These are phyloP conservation scores for Ophion obscuratus DNA, from an alignment of 2,888 invertebrate species.

Conservation along the genomic window DNA sequence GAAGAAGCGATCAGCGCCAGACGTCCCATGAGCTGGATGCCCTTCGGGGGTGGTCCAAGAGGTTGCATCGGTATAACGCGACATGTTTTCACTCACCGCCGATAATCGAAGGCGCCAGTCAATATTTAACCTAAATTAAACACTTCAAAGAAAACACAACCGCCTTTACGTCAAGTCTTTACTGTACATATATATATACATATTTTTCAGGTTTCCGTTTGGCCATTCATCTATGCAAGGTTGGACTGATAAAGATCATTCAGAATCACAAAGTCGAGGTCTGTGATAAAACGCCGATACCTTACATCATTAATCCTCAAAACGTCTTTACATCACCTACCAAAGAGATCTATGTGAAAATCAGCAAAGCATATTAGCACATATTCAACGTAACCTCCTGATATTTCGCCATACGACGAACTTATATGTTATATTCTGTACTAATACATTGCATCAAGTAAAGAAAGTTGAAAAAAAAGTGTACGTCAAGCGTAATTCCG, in stretches of 20 bases:
- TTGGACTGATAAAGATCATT: slow-evolving; percentile 80
- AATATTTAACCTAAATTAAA: too few species aligned
- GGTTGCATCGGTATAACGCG: slow-evolving; percentile 78
- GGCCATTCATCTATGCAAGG: slow-evolving; percentile 80
- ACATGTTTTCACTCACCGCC: slow-evolving; percentile 58
- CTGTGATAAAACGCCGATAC: slow-evolving; percentile 77
- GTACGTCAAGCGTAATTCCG: too few species aligned
- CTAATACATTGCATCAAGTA: too few species aligned
- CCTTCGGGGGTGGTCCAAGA: slow-evolving; percentile 80
- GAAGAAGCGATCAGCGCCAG: slow-evolving; percentile 70
- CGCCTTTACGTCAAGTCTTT: too few species aligned
- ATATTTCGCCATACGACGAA: slow-evolving; percentile 57
- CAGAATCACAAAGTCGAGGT: slow-evolving; percentile 79
- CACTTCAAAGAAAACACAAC: too few species aligned
- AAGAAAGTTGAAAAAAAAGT: slow-evolving; percentile 51
- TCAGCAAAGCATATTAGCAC: slow-evolving; percentile 64
- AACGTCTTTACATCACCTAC: slow-evolving; percentile 73
- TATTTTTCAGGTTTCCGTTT: slow-evolving; percentile 76
- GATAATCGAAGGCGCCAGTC: neutral
- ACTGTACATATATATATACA: neutral
- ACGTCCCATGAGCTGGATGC: slow-evolving; percentile 74
- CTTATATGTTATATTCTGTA: too few species aligned
- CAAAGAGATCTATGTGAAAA: slow-evolving; percentile 76
- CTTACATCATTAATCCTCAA: slow-evolving; percentile 72
- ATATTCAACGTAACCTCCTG: too few species aligned